A percentile compares a stretch with the other conserved stretches of the same genome.
Conservation (phyloP, 2,797 vertebrate genomes). For the Anguilla megastoma region DNA sequence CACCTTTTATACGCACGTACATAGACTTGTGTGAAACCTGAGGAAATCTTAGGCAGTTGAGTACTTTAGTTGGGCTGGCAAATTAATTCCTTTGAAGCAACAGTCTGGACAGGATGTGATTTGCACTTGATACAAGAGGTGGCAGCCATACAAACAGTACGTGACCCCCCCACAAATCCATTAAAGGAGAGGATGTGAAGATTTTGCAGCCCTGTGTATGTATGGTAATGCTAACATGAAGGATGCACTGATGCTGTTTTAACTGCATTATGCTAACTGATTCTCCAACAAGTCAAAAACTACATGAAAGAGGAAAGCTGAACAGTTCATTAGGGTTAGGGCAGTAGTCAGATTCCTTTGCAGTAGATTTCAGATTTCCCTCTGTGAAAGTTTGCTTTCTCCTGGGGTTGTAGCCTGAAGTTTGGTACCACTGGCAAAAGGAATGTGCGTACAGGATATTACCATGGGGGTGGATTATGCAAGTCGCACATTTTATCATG, state of each 20-base stretch:
- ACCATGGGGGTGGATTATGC: not conserved
- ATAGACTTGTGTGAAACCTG: not conserved
- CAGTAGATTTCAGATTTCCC: not conserved
- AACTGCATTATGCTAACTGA: not conserved
- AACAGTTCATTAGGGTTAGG: not conserved
- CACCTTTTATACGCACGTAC: not conserved
- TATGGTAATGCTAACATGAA: not conserved
- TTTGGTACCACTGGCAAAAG: not conserved
- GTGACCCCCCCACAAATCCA: not conserved
- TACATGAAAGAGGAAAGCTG: not conserved
- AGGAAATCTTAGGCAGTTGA: not conserved
- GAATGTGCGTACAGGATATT: not conserved
- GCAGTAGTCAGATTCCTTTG: not conserved
- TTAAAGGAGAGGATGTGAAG: not conserved
- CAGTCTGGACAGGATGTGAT: too few relatives aligned
- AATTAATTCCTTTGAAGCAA: too few relatives aligned
- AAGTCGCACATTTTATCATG: not conserved
- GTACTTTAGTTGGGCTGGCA: too few relatives aligned
- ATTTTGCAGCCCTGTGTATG: not conserved
- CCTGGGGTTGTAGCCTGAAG: not conserved
- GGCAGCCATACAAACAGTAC: too few relatives aligned
- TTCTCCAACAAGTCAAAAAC: not conserved
- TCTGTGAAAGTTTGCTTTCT: not conserved
- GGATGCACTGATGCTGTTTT: not conserved
- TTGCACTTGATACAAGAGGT: too few relatives aligned